A percentile compares a stretch with the other conserved stretches of the same genome.
These are phyloP conservation scores for Margarornis squamiger DNA, from an alignment of 2,797 vertebrate species.

Conservation along the genomic window DNA sequence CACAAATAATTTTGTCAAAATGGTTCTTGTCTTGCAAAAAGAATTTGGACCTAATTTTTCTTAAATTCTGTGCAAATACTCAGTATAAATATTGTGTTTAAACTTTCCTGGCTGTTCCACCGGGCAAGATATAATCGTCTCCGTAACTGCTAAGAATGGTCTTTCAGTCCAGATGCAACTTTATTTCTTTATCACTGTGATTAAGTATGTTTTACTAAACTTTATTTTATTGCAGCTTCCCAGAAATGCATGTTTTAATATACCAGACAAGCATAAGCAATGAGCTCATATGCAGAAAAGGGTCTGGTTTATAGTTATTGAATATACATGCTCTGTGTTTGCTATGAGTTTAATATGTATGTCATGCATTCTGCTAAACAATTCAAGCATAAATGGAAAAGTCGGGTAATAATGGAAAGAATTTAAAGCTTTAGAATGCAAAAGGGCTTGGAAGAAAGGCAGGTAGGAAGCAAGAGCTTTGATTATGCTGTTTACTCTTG, in stretches of 20 bases:
- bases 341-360: conserved; percentile 4
- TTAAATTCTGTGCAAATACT: not conserved
- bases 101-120: not conserved
- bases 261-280: conserved; percentile 47
- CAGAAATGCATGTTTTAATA: conserved; percentile 47
- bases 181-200: conserved; percentile 33
- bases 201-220: conserved; percentile 48
- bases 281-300: conserved; percentile 31
- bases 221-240: conserved; percentile 38
- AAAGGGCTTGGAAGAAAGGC: not conserved
- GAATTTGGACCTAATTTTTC: not conserved
- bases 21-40: not conserved
- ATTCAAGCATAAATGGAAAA: conserved; percentile 35
- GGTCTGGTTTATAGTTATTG: conserved; percentile 22
- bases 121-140: not conserved
- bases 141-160: not conserved
- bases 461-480: not conserved
- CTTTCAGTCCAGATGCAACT: not conserved
- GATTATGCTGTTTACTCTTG: not conserved
- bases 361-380: conserved; percentile 35
- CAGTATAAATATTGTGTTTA: not conserved
- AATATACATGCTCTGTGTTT: conserved; percentile 31
- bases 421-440: not conserved
- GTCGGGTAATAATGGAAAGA: not conserved
- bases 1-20: not conserved